Conservation (phyloP, 2,888 invertebrate genomes). For the Apamea epomidion region DNA sequence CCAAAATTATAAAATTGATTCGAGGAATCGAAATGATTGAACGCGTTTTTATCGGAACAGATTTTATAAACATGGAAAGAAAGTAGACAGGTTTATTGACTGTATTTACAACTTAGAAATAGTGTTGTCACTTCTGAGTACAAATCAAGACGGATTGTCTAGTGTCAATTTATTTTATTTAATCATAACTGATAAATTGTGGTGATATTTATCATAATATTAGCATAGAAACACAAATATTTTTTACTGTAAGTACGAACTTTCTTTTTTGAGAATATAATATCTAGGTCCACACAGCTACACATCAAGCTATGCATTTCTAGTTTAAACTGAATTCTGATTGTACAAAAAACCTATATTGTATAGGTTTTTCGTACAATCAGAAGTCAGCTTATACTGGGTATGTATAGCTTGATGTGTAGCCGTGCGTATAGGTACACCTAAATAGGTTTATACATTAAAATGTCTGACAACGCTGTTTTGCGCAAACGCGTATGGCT, state of each 20-base stretch:
- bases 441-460: neutral
- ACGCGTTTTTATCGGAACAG: conserved; percentile 19
- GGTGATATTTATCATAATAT: neutral
- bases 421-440: too few relatives aligned
- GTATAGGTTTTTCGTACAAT: too few relatives aligned
- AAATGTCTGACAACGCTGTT: neutral
- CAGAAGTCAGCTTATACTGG: too few relatives aligned
- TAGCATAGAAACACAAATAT: conserved; percentile 4
- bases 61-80: conserved; percentile 23
- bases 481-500: neutral
- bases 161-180: neutral
- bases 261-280: conserved; percentile 12
- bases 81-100: conserved; percentile 10
- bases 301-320: neutral
- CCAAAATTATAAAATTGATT: conserved; percentile 34
- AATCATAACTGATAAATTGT: conserved; percentile 1
- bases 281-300: neutral
- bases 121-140: neutral
- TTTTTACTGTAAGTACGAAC: neutral
- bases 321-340: neutral
- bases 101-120: neutral
- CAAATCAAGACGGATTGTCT: conserved; percentile 10
- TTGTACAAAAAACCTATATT: neutral
- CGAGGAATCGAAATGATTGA: conserved; percentile 23
- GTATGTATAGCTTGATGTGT: too few relatives aligned